A percentile compares a stretch with the other conserved stretches of the same genome.
phyloP scores from a whole-genome alignment of 2,113 vertebrate genomes.

The Chaetops frenatus region DNA sequence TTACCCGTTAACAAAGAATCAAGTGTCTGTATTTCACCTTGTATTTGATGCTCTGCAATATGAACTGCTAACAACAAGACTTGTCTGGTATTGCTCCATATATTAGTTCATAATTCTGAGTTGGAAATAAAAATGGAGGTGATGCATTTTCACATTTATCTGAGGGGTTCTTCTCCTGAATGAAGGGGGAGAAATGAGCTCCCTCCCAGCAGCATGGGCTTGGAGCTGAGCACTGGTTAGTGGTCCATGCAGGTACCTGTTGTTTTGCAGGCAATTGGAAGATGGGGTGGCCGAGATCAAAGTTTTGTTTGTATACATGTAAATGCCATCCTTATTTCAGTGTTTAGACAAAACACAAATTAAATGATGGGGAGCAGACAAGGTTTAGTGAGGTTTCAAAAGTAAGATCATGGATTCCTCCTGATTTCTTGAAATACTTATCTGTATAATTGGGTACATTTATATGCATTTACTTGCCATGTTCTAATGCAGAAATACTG shows the following conservation, averaged over 20 bases:
- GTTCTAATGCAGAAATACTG: not conserved
- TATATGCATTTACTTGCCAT: not conserved
- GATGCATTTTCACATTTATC: not conserved
- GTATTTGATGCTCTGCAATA: not conserved
- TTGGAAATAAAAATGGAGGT: not conserved
- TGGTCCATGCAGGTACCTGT: not conserved
- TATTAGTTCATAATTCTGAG: not conserved
- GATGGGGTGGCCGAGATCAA: not conserved
- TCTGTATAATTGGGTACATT: not conserved
- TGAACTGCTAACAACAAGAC: not conserved
- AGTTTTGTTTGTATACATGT: not conserved
- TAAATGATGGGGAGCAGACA: not conserved
- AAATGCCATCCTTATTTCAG: not conserved
- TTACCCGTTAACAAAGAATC: not conserved
- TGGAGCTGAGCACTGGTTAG: not conserved
- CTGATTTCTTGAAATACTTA: not conserved
- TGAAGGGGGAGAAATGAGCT: not conserved
- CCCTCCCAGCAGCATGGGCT: fast-evolving
- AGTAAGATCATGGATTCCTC: not conserved
- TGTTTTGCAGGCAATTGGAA: not conserved
- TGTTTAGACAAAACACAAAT: not conserved
- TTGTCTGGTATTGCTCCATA: not conserved
- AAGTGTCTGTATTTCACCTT: not conserved
- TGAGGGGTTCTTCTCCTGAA: not conserved
- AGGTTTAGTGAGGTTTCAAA: not conserved